These are phyloP conservation scores for Apis dorsata DNA, from an alignment of 1,140 invertebrate species.

Conservation along the genomic window DNA sequence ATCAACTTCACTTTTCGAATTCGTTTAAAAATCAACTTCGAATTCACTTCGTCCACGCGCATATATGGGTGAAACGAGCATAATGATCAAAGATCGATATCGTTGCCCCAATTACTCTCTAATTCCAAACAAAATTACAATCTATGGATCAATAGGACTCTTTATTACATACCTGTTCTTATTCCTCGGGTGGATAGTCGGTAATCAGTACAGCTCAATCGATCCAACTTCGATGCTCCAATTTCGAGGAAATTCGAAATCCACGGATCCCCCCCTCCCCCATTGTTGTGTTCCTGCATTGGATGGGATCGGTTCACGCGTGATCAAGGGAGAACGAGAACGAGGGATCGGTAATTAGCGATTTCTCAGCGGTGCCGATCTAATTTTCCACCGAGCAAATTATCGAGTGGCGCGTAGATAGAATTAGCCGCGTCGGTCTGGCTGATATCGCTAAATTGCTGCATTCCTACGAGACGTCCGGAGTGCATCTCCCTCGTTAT, in stretches of 20 bases:
- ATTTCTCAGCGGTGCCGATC: conserved; percentile 39
- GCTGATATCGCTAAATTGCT: conserved; percentile 63
- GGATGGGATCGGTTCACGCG: background rate
- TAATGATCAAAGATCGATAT: background rate
- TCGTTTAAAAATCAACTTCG: too few species aligned
- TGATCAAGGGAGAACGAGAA: background rate
- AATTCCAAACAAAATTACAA: conserved; percentile 22
- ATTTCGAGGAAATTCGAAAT: conserved; percentile 32
- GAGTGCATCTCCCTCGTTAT: conserved; percentile 60
- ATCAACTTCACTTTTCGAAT: too few species aligned
- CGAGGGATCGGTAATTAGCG: conserved; percentile 49
- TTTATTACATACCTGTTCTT: conserved; percentile 20
- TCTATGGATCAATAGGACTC: background rate
- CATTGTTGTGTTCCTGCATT: background rate
- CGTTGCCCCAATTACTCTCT: background rate
- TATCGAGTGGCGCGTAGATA: conserved; percentile 60
- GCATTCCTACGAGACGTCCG: conserved; percentile 61
- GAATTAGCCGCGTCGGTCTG: conserved; percentile 57
- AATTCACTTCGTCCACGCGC: background rate
- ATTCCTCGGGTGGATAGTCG: background rate
- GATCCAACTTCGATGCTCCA: conserved; percentile 21
- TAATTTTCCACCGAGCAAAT: conserved; percentile 54
- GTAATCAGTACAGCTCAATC: conserved; percentile 2
- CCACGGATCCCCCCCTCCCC: background rate
- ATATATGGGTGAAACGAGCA: background rate